Conservation (phyloP, 2,888 invertebrate genomes). For the Mimumesa dahlbomi region DNA sequence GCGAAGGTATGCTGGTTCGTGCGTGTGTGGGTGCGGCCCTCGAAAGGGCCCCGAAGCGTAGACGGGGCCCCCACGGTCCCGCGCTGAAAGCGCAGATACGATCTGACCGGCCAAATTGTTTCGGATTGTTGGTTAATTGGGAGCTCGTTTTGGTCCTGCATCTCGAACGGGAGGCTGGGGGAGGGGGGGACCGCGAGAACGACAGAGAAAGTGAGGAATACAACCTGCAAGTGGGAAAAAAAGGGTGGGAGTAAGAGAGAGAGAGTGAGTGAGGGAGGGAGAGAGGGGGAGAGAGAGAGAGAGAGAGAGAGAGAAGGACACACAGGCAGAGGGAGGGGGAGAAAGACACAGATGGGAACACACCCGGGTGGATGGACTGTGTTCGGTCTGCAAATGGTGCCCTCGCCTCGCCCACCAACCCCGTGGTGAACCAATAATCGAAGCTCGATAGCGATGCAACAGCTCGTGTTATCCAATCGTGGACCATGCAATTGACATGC, state of each 20-base stretch:
- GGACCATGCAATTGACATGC: slow-evolving; percentile 58
- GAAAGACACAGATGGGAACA: slow-evolving; percentile 32
- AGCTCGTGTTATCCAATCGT: slow-evolving; percentile 66
- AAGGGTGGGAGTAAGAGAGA: slow-evolving; percentile 40
- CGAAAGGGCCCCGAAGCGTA: slow-evolving; percentile 19
- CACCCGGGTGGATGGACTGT: slow-evolving; percentile 29
- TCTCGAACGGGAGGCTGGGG: slow-evolving; percentile 23
- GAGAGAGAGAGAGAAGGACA: slow-evolving; percentile 22
- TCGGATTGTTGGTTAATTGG: slow-evolving; percentile 79
- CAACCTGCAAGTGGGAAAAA: too few species aligned
- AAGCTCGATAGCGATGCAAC: slow-evolving; percentile 59
- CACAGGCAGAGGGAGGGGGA: slow-evolving; percentile 41
- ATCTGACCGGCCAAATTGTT: slow-evolving; percentile 77
- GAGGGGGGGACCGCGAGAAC: slow-evolving; percentile 23
- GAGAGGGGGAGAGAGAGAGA: slow-evolving; percentile 23
- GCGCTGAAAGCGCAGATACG: slow-evolving; percentile 65
- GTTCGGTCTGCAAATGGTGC: slow-evolving; percentile 56
- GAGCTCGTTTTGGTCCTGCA: slow-evolving; percentile 71
- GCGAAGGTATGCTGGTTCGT: not conserved
- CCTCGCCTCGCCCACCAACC: slow-evolving; percentile 70
- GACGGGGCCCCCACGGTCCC: slow-evolving; percentile 19
- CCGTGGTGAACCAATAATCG: slow-evolving; percentile 70
- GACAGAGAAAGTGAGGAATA: slow-evolving; percentile 17
- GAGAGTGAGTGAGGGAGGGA: slow-evolving; percentile 37
- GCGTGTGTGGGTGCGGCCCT: slow-evolving; percentile 38